phyloP scores from a whole-genome alignment of 2,113 vertebrate genomes.

The Bostrychus sinensis region DNA sequence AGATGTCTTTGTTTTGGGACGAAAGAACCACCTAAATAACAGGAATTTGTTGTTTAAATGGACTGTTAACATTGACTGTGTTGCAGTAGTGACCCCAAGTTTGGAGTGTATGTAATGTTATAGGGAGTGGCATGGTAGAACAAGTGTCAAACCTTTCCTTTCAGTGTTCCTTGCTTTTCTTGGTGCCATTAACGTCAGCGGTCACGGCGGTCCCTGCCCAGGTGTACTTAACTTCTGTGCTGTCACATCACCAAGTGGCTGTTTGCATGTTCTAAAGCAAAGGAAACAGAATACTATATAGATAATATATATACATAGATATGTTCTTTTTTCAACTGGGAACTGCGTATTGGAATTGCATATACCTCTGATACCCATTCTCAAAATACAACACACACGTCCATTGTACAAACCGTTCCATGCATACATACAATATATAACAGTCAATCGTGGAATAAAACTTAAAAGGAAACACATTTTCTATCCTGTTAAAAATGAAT shows the following conservation, averaged over 20 bases:
- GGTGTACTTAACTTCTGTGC: slow-evolving; percentile 76
- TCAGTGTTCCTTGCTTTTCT: slow-evolving; percentile 50
- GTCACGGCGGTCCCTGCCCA: slow-evolving; percentile 60
- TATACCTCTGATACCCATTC: slow-evolving; percentile 67
- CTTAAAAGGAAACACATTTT: slow-evolving; percentile 63
- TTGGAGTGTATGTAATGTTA: slow-evolving; percentile 12
- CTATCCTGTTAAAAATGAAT: slow-evolving; percentile 70
- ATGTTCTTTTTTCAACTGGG: slow-evolving; percentile 69
- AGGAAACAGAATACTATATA: slow-evolving; percentile 81
- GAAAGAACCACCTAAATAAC: slow-evolving; percentile 16
- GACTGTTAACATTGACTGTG: slow-evolving; percentile 1
- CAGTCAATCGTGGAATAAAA: slow-evolving; percentile 67
- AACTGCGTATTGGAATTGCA: slow-evolving; percentile 64
- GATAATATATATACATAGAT: slow-evolving; percentile 80
- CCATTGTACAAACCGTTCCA: slow-evolving; percentile 25
- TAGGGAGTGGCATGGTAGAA: slow-evolving; percentile 10
- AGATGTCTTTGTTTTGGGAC: slow-evolving; percentile 6
- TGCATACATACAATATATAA: slow-evolving; percentile 46
- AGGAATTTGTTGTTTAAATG: slow-evolving; percentile 10
- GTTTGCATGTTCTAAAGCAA: slow-evolving; percentile 85
- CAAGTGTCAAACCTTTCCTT: slow-evolving; percentile 46
- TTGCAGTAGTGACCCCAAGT: slow-evolving; percentile 2
- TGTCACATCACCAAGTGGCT: slow-evolving; percentile 84
- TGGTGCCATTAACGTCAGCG: slow-evolving; percentile 36
- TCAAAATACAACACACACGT: slow-evolving; percentile 51